Evolutionary conservation across 2,113 vertebrate species (phyloP), one percentile per base, ranked within the genome.

Genomic region (Oryzias celebensis): DNA sequence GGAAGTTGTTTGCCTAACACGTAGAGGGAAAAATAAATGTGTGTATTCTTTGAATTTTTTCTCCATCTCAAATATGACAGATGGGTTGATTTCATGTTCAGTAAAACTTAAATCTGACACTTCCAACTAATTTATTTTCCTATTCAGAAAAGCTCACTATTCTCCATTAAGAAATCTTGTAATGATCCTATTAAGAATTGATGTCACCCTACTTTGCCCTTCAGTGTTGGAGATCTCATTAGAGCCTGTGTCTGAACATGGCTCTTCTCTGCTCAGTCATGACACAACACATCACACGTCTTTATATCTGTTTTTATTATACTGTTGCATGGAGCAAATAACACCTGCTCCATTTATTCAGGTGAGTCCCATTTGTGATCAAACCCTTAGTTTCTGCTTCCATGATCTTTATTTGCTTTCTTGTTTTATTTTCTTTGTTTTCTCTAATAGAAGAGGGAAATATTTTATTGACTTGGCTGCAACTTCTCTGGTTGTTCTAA

Each of bases 101-200:
- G 68, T 49, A 62, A 71, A 66, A 69, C 78, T 68, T 76, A 73
- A 78, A 83, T 82, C 51, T 81, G 79, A 68, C 73, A 68, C 64
- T 66, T 62, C 28, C 77, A 78, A 86, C 85, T 89, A 64, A 84
- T 86, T 66, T 78, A 45, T 43, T 51, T 68, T 77, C 67, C 83
- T 85, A 80, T 83, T 89, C 79, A 81, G 62, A 82, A 82, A 87
- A 65, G 64, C 59, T 80, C 68, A 77, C 63, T 65, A 64, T 78
- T 85, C 66, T 65, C 77, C 68, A 86, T 86, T 85, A 87, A 78
- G 74, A 81, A 81, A 76, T 58, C 77, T 75, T 84, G 87, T 85
- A 85, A 88, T 83, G 56, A 56, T 60, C 62, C 62, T 48, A 77
- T 85, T 77, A 81, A 83, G 68, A 82, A 86, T 83, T 76, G 57